Evolutionary conservation across 2,797 vertebrate species (phyloP), one percentile per base, ranked within the genome.

Genomic region (Poeciliopsis paucimaculata): DNA sequence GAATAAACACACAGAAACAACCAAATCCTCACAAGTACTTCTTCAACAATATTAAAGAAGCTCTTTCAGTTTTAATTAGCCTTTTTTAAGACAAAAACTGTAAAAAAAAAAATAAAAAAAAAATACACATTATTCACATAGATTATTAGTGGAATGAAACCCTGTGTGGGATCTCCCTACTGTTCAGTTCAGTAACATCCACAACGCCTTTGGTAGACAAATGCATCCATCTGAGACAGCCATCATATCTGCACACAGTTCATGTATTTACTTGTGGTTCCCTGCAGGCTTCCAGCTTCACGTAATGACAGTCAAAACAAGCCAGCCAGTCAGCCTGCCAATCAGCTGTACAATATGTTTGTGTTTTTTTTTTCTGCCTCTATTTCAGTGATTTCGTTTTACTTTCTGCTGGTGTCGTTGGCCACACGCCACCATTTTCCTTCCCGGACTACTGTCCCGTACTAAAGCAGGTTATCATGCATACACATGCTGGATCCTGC

Each of bases 321-420:
- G 4, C 36, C 73, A 77, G 57, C 84, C 70, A 77, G 70, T 86
- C 72, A 77, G 4, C 75, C 73, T 68, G 20, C 72, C 70, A 5
- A 46, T 60, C 57, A 79, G 46, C 51, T 62, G 4, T 16, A 62
- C 41, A 23, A 3, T 23, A 1, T 31, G 55, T 57, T 75, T 77
- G 76, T 84, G 78, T 36, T 78, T 34, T 83, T 80, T 78, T 64
- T 78, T 41, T 62, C 9, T 28, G 11, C 20, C 12, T 71, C 20
- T 68, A 2, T 31, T 68, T 36, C 34, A 66, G 34, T 66, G 34
- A 20, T 66, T 39, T 43, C 36, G 7, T 43, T 70, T 13, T 41
- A 26, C 39, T 13, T 28, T 41, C 20, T n/a, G 66, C 39, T n/a
- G 39, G 18, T 28, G 20, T 71, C 9, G 4, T 82, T 82, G 80